phyloP scores from a whole-genome alignment of 2,888 invertebrate species.

The Oligia latruncula region DNA sequence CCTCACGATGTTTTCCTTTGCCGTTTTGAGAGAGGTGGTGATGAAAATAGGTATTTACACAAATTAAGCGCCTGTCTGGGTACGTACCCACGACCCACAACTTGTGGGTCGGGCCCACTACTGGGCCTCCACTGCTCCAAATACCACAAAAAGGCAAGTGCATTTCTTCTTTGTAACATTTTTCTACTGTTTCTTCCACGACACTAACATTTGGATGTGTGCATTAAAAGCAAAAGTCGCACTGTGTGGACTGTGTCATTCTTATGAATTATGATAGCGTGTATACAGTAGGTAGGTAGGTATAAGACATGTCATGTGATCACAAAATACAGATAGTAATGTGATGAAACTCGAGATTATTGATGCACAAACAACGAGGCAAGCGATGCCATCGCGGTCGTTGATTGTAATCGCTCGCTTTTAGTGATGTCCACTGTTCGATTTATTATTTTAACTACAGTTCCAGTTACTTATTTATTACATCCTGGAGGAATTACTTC shows the following conservation, averaged over 20 bases:
- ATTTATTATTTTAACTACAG: conserved; percentile 1
- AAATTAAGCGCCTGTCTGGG: no score
- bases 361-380: conserved; percentile 40
- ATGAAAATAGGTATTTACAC: no score
- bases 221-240: background rate
- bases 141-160: background rate
- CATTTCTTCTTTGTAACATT: background rate
- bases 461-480: background rate
- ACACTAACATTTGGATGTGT: background rate
- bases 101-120: background rate
- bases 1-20: no score
- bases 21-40: no score
- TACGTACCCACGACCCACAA: background rate
- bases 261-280: background rate
- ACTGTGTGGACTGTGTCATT: background rate
- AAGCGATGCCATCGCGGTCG: conserved; percentile 35
- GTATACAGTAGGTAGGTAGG: background rate
- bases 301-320: conserved; percentile 6
- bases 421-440: conserved; percentile 56
- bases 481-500: background rate
- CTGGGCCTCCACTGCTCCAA: background rate
- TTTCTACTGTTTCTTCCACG: background rate
- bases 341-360: conserved; percentile 51
- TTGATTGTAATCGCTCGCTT: conserved; percentile 51
- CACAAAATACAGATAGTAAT: no score